A percentile compares a stretch with the other conserved stretches of the same genome.
phyloP scores from a whole-genome alignment of 1,140 invertebrate species.

The Mesaphorura yosii region DNA sequence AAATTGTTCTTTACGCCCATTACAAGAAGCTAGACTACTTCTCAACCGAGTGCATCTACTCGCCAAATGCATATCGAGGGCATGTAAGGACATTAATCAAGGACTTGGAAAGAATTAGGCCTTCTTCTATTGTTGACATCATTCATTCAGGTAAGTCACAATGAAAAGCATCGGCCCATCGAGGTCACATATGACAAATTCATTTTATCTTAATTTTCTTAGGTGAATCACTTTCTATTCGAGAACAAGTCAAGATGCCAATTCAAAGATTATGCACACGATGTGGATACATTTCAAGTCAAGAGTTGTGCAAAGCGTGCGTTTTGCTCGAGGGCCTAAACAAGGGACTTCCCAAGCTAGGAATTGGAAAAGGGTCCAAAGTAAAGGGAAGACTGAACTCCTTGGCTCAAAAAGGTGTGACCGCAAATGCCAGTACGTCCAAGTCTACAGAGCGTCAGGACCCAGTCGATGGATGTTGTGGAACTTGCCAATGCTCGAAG shows the following conservation, averaged over 20 bases:
- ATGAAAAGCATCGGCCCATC: neutral
- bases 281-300: slow-evolving; percentile 93
- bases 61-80: slow-evolving; percentile 94
- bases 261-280: slow-evolving; percentile 63
- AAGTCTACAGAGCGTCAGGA: neutral
- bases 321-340: slow-evolving; percentile 90
- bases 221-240: slow-evolving; percentile 77
- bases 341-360: slow-evolving; percentile 73
- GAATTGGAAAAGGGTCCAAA: slow-evolving; percentile 73
- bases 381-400: slow-evolving; percentile 32
- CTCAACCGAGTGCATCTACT: slow-evolving; percentile 97
- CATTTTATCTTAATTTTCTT: slow-evolving; percentile 20
- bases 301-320: slow-evolving; percentile 93
- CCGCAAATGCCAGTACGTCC: neutral
- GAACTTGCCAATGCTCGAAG: slow-evolving; percentile 5
- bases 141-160: slow-evolving; percentile 74
- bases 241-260: slow-evolving; percentile 69
- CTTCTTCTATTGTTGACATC: slow-evolving; percentile 92
- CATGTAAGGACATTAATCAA: slow-evolving; percentile 86
- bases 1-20: slow-evolving; percentile 99
- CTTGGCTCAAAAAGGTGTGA: neutral
- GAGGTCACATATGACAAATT: neutral
- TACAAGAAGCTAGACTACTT: slow-evolving; percentile 97
- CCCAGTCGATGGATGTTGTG: slow-evolving; percentile 2
- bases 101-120: slow-evolving; percentile 86